Conservation (phyloP, 2,113 vertebrate genomes). For the Tupaia chinensis region DNA sequence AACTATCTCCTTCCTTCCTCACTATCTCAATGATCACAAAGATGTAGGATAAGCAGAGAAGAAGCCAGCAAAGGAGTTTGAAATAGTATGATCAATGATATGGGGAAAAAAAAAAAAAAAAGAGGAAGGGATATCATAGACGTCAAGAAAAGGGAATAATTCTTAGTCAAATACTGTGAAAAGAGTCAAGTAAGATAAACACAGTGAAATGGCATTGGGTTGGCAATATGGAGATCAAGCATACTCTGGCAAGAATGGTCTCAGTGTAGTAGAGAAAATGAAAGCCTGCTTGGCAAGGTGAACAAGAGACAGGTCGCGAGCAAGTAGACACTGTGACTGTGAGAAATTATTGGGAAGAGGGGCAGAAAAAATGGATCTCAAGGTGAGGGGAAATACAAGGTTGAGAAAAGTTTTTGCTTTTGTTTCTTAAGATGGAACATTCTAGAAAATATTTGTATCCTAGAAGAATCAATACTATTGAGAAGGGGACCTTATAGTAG, state of each 20-base stretch:
- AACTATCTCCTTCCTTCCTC: neutral
- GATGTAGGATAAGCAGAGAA: neutral
- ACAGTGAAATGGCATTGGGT: neutral
- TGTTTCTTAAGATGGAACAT: neutral
- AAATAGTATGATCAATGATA: neutral
- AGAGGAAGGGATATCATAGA: neutral
- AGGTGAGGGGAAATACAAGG: neutral
- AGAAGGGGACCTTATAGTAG: neutral
- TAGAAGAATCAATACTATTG: neutral
- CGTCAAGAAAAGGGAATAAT: neutral
- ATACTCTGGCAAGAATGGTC: neutral
- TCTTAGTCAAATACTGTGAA: neutral
- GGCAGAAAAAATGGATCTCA: neutral
- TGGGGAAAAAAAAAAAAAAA: neutral
- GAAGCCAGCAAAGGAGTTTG: neutral
- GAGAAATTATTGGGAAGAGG: neutral
- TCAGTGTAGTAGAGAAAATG: neutral
- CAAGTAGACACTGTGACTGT: neutral
- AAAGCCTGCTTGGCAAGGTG: neutral
- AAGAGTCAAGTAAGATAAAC: neutral
- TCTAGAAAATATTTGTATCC: neutral
- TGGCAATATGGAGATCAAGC: neutral
- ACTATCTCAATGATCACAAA: neutral
- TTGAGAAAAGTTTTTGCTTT: neutral
- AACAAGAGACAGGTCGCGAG: neutral